Evolutionary conservation across 2,797 vertebrate species (phyloP).

Genomic region (Cheirogaleus major): DNA sequence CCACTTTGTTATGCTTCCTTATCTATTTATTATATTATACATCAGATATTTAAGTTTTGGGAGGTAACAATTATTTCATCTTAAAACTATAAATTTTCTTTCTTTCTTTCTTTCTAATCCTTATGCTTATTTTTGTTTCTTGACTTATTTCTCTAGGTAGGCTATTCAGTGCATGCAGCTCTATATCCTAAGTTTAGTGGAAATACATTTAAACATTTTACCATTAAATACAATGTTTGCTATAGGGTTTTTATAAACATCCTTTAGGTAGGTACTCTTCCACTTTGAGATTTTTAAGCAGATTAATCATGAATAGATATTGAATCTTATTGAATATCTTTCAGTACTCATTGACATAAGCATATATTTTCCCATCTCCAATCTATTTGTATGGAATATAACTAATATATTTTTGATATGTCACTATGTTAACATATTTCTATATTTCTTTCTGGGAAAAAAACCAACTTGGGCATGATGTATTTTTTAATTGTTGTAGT

Average conservation of each 20-base stretch:
- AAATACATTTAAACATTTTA: not conserved
- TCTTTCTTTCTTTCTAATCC: not conserved
- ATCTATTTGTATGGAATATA: not conserved
- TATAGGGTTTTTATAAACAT: not conserved
- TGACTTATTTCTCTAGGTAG: not conserved
- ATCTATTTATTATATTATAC: not conserved
- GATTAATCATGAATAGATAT: not conserved
- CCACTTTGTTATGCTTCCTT: not conserved
- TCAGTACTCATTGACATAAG: not conserved
- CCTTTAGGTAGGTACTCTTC: not conserved
- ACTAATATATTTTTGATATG: not conserved
- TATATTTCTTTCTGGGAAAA: not conserved
- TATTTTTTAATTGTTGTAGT: not conserved
- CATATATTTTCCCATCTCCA: not conserved
- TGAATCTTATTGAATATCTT: not conserved
- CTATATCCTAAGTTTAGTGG: not conserved
- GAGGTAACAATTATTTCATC: not conserved
- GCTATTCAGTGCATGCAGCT: not conserved
- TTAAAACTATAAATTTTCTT: not conserved
- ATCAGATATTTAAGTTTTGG: not conserved
- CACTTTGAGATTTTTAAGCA: not conserved
- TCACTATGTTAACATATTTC: not conserved
- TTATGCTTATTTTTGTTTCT: not conserved
- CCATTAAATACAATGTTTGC: not conserved
- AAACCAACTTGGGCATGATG: not conserved